Base-by-base conservation (phyloP, 2,888 invertebrate genomes). In the Drosophila setosimentum region DNA sequence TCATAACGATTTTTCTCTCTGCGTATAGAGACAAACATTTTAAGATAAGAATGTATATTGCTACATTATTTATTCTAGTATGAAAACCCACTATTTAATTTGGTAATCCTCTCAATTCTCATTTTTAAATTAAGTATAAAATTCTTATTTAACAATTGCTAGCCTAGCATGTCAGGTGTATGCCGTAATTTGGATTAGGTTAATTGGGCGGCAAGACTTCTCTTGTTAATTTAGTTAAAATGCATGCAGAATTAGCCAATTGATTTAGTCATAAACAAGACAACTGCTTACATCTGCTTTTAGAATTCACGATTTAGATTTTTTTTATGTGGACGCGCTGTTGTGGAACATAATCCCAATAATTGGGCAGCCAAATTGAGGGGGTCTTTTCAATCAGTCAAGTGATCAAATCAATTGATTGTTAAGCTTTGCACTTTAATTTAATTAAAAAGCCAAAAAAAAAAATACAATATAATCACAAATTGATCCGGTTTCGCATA, bases 341-440 rank as follows among this genome's bases (percentile, higher is more conserved):
- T 79, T 63, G 82, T 66, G 83, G 71, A 86, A 88, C 78, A 60
- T 45, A 49, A 68, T 63, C 63, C 63, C 75, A 74, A 65, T n/a
- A n/a, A 13, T 45, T 45, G 45, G 16, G 3, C 45, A 24, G 3
- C 7, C 0, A 42, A 42, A 42, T 42, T 42, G 21, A 6, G 8
- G 35, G 16, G 27, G 4, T 10, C 2, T 30, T 35, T 29, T 11
- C 30, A 13, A 30, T 51, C 16, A 37, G 11, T 21, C 35, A 10
- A 35, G 51, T 30, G 40, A 61, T 27, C 32, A 48, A 60, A 57
- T 29, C 30, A 32, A 50, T 29, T 50, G 33, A 45, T 30, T 32
- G 32, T 48, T 1, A 7, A 11, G 21, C 24, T 42, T 54, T 40
- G 40, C 42, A 49, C 32, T 59, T 64, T 50, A 59, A 60, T 60